These are phyloP conservation scores for Archilochus colubris DNA, from an alignment of 2,113 vertebrate species.

Conservation along the genomic window DNA sequence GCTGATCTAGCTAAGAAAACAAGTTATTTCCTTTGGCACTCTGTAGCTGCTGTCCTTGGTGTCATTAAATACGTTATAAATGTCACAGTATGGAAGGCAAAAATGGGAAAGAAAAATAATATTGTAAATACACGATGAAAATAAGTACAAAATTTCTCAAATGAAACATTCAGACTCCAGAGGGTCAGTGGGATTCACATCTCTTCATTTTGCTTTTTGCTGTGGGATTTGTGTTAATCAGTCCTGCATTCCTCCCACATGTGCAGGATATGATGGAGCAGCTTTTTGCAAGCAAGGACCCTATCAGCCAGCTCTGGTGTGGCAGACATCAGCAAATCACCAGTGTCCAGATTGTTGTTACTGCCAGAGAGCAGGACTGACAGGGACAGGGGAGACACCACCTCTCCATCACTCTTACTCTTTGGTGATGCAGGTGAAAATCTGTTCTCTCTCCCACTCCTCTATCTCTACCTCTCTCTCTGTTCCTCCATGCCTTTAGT, in stretches of 20 bases:
- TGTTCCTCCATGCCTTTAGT: background rate
- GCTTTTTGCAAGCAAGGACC: background rate
- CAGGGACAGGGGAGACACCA: background rate
- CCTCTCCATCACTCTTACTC: background rate
- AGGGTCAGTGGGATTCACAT: background rate
- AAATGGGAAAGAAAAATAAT: background rate
- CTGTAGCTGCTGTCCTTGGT: background rate
- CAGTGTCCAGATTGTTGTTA: background rate
- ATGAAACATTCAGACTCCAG: background rate
- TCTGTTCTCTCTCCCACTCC: rapidly evolving
- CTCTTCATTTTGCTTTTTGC: background rate
- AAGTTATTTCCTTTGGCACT: background rate
- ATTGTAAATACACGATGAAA: background rate
- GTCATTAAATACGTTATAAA: background rate
- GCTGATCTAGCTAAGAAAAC: background rate
- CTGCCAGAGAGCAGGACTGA: background rate
- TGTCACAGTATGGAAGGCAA: background rate
- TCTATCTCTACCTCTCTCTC: background rate
- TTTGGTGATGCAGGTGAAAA: background rate
- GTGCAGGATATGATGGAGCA: background rate
- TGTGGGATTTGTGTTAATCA: background rate
- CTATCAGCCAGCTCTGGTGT: background rate
- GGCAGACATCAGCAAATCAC: rapidly evolving
- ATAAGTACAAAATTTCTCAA: background rate
- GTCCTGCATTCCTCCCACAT: rapidly evolving